A percentile compares a stretch with the other conserved stretches of the same genome.
Conservation (phyloP, 2,797 vertebrate species). For the Balearica regulorum region DNA sequence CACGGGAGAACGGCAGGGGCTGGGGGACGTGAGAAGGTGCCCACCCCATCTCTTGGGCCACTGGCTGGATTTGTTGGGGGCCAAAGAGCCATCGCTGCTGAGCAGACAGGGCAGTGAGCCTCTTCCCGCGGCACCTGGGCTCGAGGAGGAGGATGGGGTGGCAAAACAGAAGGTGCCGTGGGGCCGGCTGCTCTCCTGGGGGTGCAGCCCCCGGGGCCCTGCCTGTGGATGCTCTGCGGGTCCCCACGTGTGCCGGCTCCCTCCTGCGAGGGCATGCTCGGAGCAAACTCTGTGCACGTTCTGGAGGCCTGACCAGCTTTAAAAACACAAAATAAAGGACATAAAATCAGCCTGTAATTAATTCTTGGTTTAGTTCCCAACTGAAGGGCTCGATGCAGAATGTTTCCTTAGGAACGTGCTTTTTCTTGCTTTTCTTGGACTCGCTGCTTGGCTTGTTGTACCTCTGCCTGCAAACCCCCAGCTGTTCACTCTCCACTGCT, state of each 20-base stretch:
- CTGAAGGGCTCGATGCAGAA: neutral
- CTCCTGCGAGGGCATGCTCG: rapidly evolving
- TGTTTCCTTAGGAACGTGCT: slow-evolving; percentile 45
- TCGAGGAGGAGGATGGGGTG: neutral
- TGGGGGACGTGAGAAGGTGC: neutral
- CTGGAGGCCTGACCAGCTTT: neutral
- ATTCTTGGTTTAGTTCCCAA: neutral
- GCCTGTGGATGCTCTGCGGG: rapidly evolving
- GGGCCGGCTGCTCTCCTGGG: neutral
- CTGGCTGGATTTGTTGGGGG: neutral
- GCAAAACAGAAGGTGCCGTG: rapidly evolving
- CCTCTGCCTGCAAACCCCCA: neutral
- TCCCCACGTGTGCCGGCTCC: rapidly evolving
- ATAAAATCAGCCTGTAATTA: neutral
- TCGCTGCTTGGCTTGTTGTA: neutral
- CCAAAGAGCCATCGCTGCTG: neutral
- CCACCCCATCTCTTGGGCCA: neutral
- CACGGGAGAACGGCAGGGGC: rapidly evolving
- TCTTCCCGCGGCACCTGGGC: rapidly evolving
- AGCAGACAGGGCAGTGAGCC: neutral
- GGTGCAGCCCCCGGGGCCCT: neutral
- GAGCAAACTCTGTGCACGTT: rapidly evolving
- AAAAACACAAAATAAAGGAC: neutral
- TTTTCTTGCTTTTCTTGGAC: neutral
- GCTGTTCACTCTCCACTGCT: neutral